These are phyloP conservation scores for Indri indri DNA, from an alignment of 2,113 vertebrate genomes.

Conservation along the genomic window DNA sequence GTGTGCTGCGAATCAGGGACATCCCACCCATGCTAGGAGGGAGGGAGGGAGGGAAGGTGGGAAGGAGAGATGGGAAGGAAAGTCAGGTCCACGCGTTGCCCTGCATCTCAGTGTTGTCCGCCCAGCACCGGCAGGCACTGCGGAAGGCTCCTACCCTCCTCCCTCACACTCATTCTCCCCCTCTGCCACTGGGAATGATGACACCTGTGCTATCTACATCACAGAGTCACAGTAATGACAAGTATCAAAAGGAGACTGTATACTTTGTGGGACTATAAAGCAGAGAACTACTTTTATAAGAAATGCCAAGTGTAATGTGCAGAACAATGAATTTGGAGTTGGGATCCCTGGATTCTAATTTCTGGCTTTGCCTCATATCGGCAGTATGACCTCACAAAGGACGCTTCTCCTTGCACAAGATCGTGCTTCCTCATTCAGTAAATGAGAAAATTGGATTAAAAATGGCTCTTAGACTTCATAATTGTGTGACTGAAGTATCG, in stretches of 20 bases:
- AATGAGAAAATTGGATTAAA: neutral
- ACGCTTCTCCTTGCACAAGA: neutral
- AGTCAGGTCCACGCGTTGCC: no score
- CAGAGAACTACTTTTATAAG: neutral
- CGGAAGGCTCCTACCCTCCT: no score
- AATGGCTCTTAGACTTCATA: neutral
- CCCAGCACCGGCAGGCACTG: neutral
- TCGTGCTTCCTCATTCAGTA: neutral
- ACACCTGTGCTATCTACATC: no score
- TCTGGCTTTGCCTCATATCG: neutral
- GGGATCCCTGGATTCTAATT: neutral
- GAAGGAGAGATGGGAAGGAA: neutral
- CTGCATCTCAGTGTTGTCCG: neutral
- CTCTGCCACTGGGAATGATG: neutral
- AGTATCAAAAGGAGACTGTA: neutral
- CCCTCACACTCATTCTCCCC: neutral
- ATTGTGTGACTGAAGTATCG: neutral
- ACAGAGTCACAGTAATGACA: neutral
- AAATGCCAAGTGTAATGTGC: neutral
- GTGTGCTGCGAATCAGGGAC: no score
- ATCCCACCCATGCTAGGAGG: neutral
- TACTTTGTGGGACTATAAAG: neutral
- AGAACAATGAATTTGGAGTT: neutral
- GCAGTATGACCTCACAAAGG: neutral
- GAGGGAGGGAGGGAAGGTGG: neutral